Evolutionary conservation across 2,797 vertebrate genomes (phyloP), one percentile per base, ranked within the genome.

Genomic region (Xenentodon cancila): DNA sequence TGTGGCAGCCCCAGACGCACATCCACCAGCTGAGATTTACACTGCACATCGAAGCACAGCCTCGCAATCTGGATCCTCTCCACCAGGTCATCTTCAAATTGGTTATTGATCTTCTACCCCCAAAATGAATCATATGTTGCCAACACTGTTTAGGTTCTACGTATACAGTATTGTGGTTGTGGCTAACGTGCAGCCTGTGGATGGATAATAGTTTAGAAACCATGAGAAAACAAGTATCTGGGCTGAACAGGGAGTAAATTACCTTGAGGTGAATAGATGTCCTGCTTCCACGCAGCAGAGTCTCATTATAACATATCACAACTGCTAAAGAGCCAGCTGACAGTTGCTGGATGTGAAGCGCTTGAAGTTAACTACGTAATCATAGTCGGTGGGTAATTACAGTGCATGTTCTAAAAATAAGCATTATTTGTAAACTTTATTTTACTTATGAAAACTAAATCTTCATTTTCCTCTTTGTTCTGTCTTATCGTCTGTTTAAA

Each of bases 81-180:
- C 80, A 74, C 82, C 77, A 70, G 85, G 86, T 92, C 85, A 83
- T 90, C 87, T 82, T 79, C 79, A 91, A 93, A 94, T 94, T 92
- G 92, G 90, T 92, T 94, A 93, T 94, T 91, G 92, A 94, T 93
- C 91, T 77, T 79, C 81, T 72, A 80, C 90, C 91, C 79, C 59
- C 70, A 86, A 88, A 91, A 93, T 91, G 85, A 92, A 86, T 90
- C 81, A 87, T 75, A 73, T 21, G 82, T 78, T 81, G 80, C 86
- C 77, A 84, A 37, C 79, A 45, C 66, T 89, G 85, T 88, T 88
- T 86, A 82, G 84, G 79, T 51, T 45, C 61, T 55, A 47, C 63
- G 59, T 86, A 86, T 88, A 89, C 86, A 88, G 88, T 88, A 79
- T 68, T 22, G 55, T 8, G 16, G 57, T 75, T 68, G 25, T 11